Evolutionary conservation across 2,888 invertebrate genomes (phyloP).

Genomic region (Pandemis heparana): DNA sequence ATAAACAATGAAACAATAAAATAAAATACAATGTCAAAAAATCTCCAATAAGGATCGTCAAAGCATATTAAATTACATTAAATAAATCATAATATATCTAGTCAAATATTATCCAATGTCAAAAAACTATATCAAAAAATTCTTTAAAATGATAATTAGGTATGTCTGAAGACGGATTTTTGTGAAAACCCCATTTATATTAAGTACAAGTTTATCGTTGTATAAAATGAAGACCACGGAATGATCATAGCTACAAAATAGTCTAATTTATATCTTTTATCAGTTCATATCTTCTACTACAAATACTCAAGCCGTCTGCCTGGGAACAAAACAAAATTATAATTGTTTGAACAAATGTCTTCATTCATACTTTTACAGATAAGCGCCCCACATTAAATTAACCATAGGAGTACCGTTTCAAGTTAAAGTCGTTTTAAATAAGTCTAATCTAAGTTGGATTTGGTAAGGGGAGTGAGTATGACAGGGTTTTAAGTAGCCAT

Average conservation of each 20-base stretch:
- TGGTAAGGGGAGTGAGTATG: conserved; percentile 48
- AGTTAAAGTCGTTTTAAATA: conserved; percentile 45
- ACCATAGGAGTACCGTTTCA: conserved; percentile 50
- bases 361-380: conserved; percentile 64
- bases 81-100: too few species aligned
- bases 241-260: conserved; percentile 21
- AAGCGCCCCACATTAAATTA: conserved; percentile 55
- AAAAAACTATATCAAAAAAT: too few species aligned
- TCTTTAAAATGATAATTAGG: too few species aligned
- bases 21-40: too few species aligned
- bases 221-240: background rate
- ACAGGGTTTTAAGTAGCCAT: conserved; percentile 58
- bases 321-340: conserved; percentile 45
- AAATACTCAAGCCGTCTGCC: conserved; percentile 36
- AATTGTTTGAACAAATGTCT: conserved; percentile 53
- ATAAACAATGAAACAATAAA: too few species aligned
- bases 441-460: conserved; percentile 23
- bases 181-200: too few species aligned
- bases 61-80: too few species aligned
- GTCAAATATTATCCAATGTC: too few species aligned
- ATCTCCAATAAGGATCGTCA: too few species aligned
- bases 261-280: conserved; percentile 36
- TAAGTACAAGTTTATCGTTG: background rate
- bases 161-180: too few species aligned
- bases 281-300: conserved; percentile 34